Conservation (phyloP, 2,797 vertebrate species). For the Rhabdomys pumilio region DNA sequence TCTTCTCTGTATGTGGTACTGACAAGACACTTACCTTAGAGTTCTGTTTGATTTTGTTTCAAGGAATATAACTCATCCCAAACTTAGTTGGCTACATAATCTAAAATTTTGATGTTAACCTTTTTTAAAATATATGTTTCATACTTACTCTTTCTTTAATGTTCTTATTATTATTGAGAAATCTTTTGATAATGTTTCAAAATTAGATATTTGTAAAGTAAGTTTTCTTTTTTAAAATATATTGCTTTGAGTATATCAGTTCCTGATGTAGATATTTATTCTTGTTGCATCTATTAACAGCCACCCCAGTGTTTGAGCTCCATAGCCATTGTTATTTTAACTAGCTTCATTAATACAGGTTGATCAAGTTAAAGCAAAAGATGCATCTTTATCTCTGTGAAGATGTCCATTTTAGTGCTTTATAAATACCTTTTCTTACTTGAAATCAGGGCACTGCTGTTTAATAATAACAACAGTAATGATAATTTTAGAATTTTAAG, state of each 20-base stretch:
- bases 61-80: slow-evolving; percentile 58
- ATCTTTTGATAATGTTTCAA: slow-evolving; percentile 68
- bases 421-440: slow-evolving; percentile 56
- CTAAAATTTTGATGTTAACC: slow-evolving; percentile 57
- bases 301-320: slow-evolving; percentile 39
- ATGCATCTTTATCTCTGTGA: slow-evolving; percentile 20
- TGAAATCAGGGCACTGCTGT: neutral
- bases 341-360: slow-evolving; percentile 21
- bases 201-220: slow-evolving; percentile 64
- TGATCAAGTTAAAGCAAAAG: slow-evolving; percentile 11
- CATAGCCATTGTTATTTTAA: neutral
- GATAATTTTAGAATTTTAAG: neutral
- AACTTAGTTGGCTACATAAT: slow-evolving; percentile 13
- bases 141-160: slow-evolving; percentile 37
- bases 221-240: slow-evolving; percentile 29
- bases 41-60: slow-evolving; percentile 41
- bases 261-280: slow-evolving; percentile 38
- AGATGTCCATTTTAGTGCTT: slow-evolving; percentile 22
- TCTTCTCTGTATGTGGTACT: slow-evolving; percentile 51
- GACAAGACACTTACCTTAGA: slow-evolving; percentile 55
- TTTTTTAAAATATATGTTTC: slow-evolving; percentile 13
- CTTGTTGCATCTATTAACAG: neutral
- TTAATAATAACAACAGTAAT: slow-evolving; percentile 1
- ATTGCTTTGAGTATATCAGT: slow-evolving; percentile 42
- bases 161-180: slow-evolving; percentile 38